A percentile compares a stretch with the other conserved stretches of the same genome.
Evolutionary conservation across 2,888 invertebrate genomes (phyloP).

Genomic region (Drosophila meridionalis): DNA sequence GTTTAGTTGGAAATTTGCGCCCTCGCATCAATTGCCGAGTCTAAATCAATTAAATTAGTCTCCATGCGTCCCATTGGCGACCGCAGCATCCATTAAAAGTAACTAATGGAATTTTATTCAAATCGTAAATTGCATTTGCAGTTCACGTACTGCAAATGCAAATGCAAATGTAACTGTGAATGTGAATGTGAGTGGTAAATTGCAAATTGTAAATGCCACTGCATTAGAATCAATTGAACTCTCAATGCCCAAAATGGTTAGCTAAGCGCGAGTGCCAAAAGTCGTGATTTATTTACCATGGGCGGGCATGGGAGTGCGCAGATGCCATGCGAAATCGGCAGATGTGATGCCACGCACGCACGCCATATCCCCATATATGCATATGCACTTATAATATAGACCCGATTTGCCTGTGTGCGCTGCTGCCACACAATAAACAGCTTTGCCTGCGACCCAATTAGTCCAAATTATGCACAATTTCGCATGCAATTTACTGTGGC

Average conservation of each 20-base stretch:
- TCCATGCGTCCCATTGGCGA: not conserved
- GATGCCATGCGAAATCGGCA: constrained; percentile 37
- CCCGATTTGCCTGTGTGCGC: constrained; percentile 1
- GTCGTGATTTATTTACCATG: constrained; percentile 42
- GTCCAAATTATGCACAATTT: constrained; percentile 59
- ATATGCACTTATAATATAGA: not conserved
- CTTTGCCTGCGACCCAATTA: constrained; percentile 60
- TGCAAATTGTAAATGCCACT: constrained; percentile 44
- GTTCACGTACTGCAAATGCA: constrained; percentile 40
- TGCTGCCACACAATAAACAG: constrained; percentile 61
- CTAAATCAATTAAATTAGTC: constrained; percentile 67
- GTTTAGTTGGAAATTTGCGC: constrained; percentile 15
- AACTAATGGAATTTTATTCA: constrained; percentile 75
- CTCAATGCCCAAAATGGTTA: constrained; percentile 30
- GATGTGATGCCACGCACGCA: constrained; percentile 10
- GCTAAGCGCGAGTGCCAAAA: constrained; percentile 21
- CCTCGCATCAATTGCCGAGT: constrained; percentile 26
- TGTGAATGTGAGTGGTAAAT: constrained; percentile 3
- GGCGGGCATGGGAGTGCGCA: not conserved
- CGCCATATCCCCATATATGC: not conserved
- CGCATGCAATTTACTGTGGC: constrained; percentile 51
- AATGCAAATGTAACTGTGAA: constrained; percentile 17
- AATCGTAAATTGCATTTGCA: constrained; percentile 68
- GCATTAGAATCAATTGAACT: constrained; percentile 56
- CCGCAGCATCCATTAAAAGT: constrained; percentile 70